A percentile compares a stretch with the other conserved stretches of the same genome.
Conservation (phyloP, 1,140 invertebrate species). For the Drosophila tropicalis region DNA sequence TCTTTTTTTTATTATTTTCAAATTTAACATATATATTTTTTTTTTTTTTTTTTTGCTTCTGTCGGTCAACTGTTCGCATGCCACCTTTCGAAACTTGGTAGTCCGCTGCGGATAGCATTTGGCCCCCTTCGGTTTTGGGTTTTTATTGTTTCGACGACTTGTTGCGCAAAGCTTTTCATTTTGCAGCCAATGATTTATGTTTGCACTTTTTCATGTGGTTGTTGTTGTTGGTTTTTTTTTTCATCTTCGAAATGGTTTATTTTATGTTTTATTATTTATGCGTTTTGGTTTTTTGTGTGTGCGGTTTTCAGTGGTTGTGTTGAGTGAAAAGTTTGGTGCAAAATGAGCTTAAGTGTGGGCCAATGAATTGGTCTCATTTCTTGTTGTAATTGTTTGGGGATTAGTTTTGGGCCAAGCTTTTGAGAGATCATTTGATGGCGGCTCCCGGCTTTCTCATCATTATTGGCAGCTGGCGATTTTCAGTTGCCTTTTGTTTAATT, state of each 20-base stretch:
- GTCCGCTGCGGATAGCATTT: background rate
- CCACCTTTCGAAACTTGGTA: constrained; percentile 36
- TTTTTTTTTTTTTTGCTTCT: constrained; percentile 44
- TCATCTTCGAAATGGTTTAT: constrained; percentile 12
- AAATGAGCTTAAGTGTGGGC: constrained; percentile 48
- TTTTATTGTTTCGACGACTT: constrained; percentile 79
- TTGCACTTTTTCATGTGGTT: constrained; percentile 48
- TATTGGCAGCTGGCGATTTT: constrained; percentile 74
- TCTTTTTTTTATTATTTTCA: constrained; percentile 8
- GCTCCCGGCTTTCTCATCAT: constrained; percentile 41
- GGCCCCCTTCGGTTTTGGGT: constrained; percentile 6
- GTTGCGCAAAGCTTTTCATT: constrained; percentile 79
- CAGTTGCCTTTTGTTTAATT: constrained; percentile 37
- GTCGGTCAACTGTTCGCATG: constrained; percentile 59
- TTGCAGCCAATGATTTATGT: constrained; percentile 75
- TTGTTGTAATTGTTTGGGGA: constrained; percentile 55
- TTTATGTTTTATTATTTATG: constrained; percentile 55
- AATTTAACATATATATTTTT: constrained; percentile 55
- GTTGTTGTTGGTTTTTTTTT: constrained; percentile 22
- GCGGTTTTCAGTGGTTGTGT: constrained; percentile 18
- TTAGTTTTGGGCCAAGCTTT: constrained; percentile 24
- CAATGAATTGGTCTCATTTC: constrained; percentile 10
- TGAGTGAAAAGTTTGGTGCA: constrained; percentile 57
- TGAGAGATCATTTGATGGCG: constrained; percentile 31
- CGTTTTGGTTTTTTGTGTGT: constrained; percentile 61